phyloP scores from a whole-genome alignment of 2,888 invertebrate genomes.

The Adelognathus sp. region DNA sequence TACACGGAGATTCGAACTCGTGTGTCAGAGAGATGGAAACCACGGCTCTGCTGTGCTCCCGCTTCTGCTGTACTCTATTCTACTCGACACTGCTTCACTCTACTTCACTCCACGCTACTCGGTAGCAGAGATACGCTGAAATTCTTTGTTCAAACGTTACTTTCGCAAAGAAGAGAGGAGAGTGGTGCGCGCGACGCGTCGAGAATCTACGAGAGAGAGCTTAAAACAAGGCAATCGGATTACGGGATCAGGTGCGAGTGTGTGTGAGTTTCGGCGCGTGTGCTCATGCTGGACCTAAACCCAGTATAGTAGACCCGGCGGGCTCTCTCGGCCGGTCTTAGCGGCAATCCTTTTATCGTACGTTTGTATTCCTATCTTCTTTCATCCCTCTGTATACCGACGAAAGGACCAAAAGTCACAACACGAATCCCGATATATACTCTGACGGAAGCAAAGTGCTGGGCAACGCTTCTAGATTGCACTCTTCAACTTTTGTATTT shows the following conservation, averaged over 20 bases:
- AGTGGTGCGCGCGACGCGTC: slow-evolving; percentile 9
- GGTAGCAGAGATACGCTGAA: neutral
- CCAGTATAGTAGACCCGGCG: neutral
- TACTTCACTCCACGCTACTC: neutral
- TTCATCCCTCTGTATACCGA: neutral
- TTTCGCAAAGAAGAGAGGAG: slow-evolving; percentile 1
- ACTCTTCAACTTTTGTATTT: neutral
- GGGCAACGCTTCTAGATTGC: neutral
- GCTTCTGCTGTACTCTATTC: neutral
- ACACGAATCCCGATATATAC: neutral
- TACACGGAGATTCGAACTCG: neutral
- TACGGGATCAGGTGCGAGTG: neutral
- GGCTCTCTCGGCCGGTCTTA: neutral
- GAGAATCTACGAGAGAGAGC: slow-evolving; percentile 30
- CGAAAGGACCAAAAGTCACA: neutral
- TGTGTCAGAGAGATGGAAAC: slow-evolving; percentile 1
- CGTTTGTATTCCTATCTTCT: neutral
- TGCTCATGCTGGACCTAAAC: neutral
- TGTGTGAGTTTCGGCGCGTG: neutral
- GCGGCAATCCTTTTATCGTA: slow-evolving; percentile 37
- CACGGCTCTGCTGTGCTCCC: neutral
- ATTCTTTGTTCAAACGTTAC: slow-evolving; percentile 35
- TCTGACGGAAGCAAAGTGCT: neutral
- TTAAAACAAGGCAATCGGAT: slow-evolving; percentile 53
- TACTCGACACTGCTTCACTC: neutral